These are phyloP conservation scores for Cataglyphis altisquamis DNA, from an alignment of 2,888 invertebrate genomes.

Conservation along the genomic window DNA sequence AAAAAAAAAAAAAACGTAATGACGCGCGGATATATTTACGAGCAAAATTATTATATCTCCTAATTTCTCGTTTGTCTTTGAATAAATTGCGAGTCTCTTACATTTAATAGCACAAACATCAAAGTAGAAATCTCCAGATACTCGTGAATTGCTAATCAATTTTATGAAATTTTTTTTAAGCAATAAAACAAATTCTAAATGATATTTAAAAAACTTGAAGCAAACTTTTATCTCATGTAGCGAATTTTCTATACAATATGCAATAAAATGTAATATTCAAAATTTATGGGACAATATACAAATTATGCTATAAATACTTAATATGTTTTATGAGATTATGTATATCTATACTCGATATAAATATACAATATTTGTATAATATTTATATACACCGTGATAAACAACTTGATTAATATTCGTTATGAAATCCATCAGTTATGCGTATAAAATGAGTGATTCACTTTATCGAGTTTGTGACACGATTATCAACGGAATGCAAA, in stretches of 20 bases:
- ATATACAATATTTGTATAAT: slow-evolving; percentile 21
- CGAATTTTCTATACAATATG: neutral
- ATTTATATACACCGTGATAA: slow-evolving; percentile 3
- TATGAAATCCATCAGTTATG: slow-evolving; percentile 15
- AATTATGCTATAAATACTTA: slow-evolving; percentile 13
- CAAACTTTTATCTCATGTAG: neutral
- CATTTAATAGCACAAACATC: slow-evolving; percentile 24
- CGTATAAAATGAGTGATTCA: slow-evolving; percentile 36
- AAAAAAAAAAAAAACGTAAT: neutral
- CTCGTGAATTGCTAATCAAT: slow-evolving; percentile 7
- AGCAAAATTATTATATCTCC: slow-evolving; percentile 56
- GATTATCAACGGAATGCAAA: slow-evolving; percentile 38
- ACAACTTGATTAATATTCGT: slow-evolving; percentile 46
- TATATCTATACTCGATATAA: slow-evolving; percentile 6
- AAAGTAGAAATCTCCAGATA: slow-evolving; percentile 16
- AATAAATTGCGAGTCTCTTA: slow-evolving; percentile 39
- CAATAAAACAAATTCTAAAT: slow-evolving; percentile 21
- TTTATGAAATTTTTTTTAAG: neutral
- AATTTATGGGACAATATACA: neutral
- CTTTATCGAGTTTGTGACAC: slow-evolving; percentile 33
- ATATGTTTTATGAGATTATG: neutral
- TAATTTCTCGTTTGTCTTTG: slow-evolving; percentile 34
- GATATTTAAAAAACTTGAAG: neutral
- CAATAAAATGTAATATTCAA: neutral
- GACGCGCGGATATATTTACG: slow-evolving; percentile 45